Evolutionary conservation across 2,888 invertebrate species (phyloP).

Genomic region (Sphaeridia pumilis): DNA sequence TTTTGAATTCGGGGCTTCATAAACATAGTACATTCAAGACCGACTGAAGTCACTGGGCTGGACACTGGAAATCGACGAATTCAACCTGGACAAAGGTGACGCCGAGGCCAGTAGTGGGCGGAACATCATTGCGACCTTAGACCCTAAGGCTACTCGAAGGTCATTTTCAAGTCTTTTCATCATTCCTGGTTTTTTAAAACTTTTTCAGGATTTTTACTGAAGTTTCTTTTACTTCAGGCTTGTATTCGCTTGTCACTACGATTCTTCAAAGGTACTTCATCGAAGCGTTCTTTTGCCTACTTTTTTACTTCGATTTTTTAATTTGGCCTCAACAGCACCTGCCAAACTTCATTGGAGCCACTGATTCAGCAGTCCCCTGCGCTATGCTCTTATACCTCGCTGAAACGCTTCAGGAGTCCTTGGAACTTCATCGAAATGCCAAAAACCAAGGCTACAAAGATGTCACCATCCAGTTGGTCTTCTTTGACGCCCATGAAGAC

Average conservation of each 20-base stretch:
- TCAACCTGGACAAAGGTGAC: too few relatives aligned
- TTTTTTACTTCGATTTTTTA: too few relatives aligned
- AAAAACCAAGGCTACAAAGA: slow-evolving; percentile 35
- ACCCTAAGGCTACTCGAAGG: slow-evolving; percentile 51
- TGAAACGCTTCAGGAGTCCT: slow-evolving; percentile 50
- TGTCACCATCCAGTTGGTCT: slow-evolving; percentile 60
- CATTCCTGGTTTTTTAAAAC: neutral
- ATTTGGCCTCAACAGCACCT: too few relatives aligned
- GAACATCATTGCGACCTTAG: slow-evolving; percentile 75
- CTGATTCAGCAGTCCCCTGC: slow-evolving; percentile 93
- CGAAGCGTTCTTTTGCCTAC: too few relatives aligned
- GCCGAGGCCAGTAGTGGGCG: too few relatives aligned
- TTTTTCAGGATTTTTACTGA: too few relatives aligned
- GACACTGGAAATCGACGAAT: too few relatives aligned
- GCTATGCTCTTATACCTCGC: slow-evolving; percentile 77
- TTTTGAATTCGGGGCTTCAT: too few relatives aligned
- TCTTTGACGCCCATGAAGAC: slow-evolving; percentile 99
- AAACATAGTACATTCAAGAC: too few relatives aligned
- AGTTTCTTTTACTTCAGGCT: too few relatives aligned
- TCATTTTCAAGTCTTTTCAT: slow-evolving; percentile 13
- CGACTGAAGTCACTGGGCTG: too few relatives aligned
- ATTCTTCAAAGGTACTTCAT: slow-evolving; percentile 74
- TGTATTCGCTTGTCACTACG: slow-evolving; percentile 78
- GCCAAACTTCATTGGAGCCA: slow-evolving; percentile 61
- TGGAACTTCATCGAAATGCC: slow-evolving; percentile 50